Base-by-base conservation (phyloP, 2,888 invertebrate species). In the Acleris laterana region DNA sequence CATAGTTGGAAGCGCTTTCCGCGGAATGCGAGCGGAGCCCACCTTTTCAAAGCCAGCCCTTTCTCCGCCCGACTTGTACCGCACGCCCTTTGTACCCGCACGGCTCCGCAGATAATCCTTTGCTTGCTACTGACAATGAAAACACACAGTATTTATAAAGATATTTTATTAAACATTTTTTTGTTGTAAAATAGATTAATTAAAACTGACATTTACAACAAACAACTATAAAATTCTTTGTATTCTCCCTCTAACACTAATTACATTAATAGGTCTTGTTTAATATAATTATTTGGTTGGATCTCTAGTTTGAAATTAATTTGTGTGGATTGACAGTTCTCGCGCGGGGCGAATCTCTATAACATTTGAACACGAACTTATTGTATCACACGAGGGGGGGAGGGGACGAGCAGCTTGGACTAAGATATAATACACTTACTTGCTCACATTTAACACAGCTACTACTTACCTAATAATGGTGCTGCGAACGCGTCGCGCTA, bases 131-230 rank as follows among this genome's bases (percentile, higher is more conserved):
- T 67, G 71, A 72, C 73, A 86, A 80, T 75, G 70, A 77, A 70
- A 84, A 79, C 72, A 78, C 69, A 63, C 44, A 68, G 77, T 85
- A 87, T 85, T 91, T 93, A 91, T 87, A 93, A 90, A 93, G 84
- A 88, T 87, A 90, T 90, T 93, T 92, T 93, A 91, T 91, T 93
- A 91, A 93, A 93, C 92, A 91, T 88, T 88, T 89, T 81, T 68
- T 86, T 32, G 89, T 86, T 92, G 89, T 92, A 91, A 91, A 92
- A 92, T 90, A 91, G 89, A 87, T 90, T 89, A 90, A 89, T 91
- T 90, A 89, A 90, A 91, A 90, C 90, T 85, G 90, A 92, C 91
- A 89, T 89, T 90, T 90, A 93, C 90, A 92, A 91, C 92, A 89
- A 92, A 91, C 91, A 89, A 88, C 90, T 92, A 92, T 90, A 93